phyloP scores from a whole-genome alignment of 2,113 vertebrate species.

The Cnemophilus loriae region DNA sequence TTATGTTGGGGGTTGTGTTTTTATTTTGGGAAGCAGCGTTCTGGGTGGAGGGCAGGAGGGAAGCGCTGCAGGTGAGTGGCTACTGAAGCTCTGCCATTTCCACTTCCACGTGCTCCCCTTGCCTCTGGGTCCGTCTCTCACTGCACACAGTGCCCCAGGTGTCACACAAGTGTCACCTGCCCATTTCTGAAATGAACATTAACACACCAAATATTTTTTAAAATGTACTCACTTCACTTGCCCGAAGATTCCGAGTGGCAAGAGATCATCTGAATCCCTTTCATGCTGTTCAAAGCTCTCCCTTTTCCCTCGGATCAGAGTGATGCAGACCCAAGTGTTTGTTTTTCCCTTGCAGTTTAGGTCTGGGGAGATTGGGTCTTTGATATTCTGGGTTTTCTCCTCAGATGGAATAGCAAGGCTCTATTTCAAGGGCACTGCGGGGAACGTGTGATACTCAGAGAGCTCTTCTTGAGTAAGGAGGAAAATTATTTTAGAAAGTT shows the following conservation, averaged over 20 bases:
- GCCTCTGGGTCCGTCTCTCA: neutral
- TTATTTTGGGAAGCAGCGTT: neutral
- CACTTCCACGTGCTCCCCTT: fast-evolving
- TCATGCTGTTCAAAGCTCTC: neutral
- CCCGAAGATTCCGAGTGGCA: neutral
- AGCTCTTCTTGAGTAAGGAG: neutral
- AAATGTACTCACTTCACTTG: fast-evolving
- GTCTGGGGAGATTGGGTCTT: neutral
- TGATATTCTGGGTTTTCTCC: neutral
- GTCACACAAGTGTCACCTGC: fast-evolving
- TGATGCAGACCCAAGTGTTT: neutral
- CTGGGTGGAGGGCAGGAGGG: neutral
- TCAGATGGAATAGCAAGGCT: neutral
- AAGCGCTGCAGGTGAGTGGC: neutral
- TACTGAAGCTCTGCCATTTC: neutral
- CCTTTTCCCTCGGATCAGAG: neutral
- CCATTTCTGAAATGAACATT: neutral
- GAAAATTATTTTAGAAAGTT: neutral
- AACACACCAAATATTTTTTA: neutral
- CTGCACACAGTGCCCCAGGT: neutral
- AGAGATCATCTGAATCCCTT: neutral
- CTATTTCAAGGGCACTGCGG: neutral
- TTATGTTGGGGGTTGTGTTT: neutral
- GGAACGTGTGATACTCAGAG: neutral
- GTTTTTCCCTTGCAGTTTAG: neutral